Percentiles rank a stretch among this genome's conserved stretches.
phyloP scores from a whole-genome alignment of 2,888 invertebrate genomes.

The Lycophotia porphyrea region DNA sequence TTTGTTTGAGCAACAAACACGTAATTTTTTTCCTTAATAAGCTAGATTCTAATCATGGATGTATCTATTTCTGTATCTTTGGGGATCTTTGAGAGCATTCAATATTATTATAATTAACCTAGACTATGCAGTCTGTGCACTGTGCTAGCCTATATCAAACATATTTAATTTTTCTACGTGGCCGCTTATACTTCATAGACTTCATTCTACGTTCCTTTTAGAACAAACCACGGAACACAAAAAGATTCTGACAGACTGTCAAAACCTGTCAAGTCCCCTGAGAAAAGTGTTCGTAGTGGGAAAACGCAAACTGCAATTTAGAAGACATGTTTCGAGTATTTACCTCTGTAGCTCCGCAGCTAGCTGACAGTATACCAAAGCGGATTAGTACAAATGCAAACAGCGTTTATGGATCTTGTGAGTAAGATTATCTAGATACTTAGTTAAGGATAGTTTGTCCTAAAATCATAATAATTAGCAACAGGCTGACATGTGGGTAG shows the following conservation, averaged over 20 bases:
- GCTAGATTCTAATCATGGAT: not conserved
- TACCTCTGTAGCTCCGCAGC: constrained; percentile 16
- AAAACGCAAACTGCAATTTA: no score
- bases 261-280: constrained; percentile 4
- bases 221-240: constrained; percentile 4
- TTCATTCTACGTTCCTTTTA: not conserved
- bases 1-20: not conserved
- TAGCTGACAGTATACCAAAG: constrained; percentile 7
- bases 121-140: not conserved
- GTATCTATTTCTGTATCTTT: not conserved
- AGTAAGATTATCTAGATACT: constrained; percentile 22
- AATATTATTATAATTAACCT: no score
- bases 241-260: constrained; percentile 1
- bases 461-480: not conserved
- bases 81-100: not conserved
- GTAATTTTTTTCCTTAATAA: not conserved
- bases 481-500: not conserved
- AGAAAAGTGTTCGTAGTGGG: not conserved
- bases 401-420: constrained; percentile 13
- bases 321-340: constrained; percentile 31
- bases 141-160: not conserved
- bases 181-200: constrained; percentile 8
- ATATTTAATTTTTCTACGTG: constrained; percentile 1
- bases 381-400: not conserved
- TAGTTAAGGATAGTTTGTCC: no score